These are phyloP conservation scores for Hesperia comma DNA, from an alignment of 2,888 invertebrate genomes.

Conservation along the genomic window DNA sequence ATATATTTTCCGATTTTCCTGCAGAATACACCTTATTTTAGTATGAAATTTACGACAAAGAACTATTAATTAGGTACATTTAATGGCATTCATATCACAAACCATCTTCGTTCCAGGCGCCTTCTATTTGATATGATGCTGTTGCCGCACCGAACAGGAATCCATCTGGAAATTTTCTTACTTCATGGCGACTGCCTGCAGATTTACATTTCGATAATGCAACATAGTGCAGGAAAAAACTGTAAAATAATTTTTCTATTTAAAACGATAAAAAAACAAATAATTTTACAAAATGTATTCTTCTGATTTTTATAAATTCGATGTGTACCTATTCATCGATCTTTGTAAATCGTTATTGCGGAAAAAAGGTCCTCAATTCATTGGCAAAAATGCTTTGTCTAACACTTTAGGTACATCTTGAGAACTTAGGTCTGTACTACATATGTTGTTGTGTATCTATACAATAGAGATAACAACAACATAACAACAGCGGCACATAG, in stretches of 20 bases:
- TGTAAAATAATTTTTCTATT: not conserved
- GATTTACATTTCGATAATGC: constrained; percentile 40
- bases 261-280: not conserved
- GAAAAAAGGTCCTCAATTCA: no score
- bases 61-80: not conserved
- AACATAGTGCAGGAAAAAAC: not conserved
- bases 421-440: no score
- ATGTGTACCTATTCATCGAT: no score
- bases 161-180: constrained; percentile 55
- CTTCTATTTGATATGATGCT: constrained; percentile 79
- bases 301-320: no score
- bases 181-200: constrained; percentile 39
- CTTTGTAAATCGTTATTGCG: no score
- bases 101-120: constrained; percentile 79
- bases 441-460: no score
- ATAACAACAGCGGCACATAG: no score
- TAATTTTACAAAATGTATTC: no score
- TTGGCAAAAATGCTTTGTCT: no score
- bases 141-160: constrained; percentile 65
- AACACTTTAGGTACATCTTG: no score
- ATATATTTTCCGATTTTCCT: constrained; percentile 81
- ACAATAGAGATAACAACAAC: no score
- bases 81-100: constrained; percentile 30
- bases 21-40: constrained; percentile 28
- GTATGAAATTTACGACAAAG: not conserved